Conservation (phyloP, 1,140 invertebrate species). For the Drosophila virilis region DNA sequence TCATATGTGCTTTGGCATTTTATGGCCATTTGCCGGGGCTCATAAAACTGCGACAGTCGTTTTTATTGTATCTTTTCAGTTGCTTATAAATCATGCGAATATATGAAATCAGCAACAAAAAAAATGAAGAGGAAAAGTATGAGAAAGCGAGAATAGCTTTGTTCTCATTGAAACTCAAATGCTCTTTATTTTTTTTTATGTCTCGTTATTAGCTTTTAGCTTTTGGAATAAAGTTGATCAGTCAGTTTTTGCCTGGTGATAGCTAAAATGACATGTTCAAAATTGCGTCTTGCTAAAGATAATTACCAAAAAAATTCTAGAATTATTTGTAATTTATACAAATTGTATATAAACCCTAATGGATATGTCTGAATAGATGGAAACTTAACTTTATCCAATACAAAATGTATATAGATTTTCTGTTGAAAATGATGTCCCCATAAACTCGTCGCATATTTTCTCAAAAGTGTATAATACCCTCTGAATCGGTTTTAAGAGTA, state of each 20-base stretch:
- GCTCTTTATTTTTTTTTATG: not conserved
- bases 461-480: not conserved
- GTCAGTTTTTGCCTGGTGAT: no score
- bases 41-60: conserved; percentile 75
- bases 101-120: conserved; percentile 38
- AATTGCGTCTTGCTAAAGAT: no score
- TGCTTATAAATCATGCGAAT: conserved; percentile 76
- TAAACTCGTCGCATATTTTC: not conserved
- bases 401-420: no score
- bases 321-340: no score
- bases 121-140: conserved; percentile 39
- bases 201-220: not conserved
- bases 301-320: no score
- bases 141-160: not conserved
- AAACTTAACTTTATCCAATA: no score
- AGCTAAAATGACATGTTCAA: no score
- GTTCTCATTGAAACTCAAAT: not conserved
- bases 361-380: no score
- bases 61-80: conserved; percentile 67
- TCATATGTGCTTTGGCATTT: conserved; percentile 76
- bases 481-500: not conserved
- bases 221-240: no score
- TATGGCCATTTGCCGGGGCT: conserved; percentile 71
- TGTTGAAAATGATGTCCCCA: no score
- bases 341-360: no score